Conservation (phyloP, 2,113 vertebrate genomes). For the Anser cygnoides region DNA sequence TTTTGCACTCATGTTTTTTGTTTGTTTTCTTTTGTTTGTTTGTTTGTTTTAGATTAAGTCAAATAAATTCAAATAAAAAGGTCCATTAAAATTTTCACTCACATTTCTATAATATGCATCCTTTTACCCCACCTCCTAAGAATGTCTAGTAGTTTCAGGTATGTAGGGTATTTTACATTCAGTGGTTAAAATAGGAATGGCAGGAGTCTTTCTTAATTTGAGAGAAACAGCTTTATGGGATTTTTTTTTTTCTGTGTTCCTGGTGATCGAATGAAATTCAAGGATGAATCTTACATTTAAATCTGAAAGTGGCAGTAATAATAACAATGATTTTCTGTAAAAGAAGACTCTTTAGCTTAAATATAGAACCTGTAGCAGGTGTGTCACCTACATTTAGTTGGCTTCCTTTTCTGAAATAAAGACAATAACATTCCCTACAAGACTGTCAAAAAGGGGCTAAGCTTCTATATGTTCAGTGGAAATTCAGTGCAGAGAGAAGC, state of each 20-base stretch:
- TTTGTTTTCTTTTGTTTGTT: neutral
- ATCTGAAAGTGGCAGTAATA: neutral
- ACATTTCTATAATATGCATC: neutral
- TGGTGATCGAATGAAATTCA: neutral
- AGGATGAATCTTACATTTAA: neutral
- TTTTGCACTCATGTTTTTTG: neutral
- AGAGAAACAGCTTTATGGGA: neutral
- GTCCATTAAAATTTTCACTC: neutral
- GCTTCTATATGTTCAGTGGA: neutral
- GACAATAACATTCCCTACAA: neutral
- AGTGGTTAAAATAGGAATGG: neutral
- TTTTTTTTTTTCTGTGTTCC: conserved; percentile 24
- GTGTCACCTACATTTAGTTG: neutral
- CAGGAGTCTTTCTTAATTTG: neutral
- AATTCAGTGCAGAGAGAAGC: neutral
- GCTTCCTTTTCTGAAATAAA: neutral
- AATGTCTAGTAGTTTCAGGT: neutral
- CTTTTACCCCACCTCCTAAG: neutral
- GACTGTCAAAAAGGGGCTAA: neutral
- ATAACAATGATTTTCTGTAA: neutral
- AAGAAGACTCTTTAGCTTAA: conserved; percentile 8
- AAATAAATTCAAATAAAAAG: neutral
- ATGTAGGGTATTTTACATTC: neutral
- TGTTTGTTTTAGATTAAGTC: neutral
- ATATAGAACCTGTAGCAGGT: neutral